phyloP scores from a whole-genome alignment of 2,113 vertebrate species.

The Chamaea fasciata region DNA sequence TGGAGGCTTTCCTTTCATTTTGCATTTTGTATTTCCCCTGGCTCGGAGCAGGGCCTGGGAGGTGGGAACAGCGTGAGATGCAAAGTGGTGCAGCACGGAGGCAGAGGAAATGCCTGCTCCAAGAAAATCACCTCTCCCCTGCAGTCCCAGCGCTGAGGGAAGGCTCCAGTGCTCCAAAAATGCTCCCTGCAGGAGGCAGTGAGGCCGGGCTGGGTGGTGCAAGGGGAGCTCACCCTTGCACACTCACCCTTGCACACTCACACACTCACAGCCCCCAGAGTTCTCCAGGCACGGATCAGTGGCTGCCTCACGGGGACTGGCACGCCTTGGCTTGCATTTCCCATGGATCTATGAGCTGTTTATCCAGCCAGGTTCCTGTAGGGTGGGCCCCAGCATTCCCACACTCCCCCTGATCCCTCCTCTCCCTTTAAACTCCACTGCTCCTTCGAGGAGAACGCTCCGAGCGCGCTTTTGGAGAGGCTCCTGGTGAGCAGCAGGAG shows the following conservation, averaged over 20 bases:
- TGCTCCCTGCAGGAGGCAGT: neutral
- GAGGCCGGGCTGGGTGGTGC: neutral
- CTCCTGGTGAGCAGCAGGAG: neutral
- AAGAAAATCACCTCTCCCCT: neutral
- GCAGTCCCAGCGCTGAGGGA: neutral
- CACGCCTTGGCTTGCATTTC: neutral
- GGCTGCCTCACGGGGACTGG: neutral
- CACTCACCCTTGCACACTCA: too few relatives aligned
- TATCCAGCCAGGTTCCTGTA: neutral
- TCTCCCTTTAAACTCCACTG: neutral
- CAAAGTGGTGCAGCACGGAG: neutral
- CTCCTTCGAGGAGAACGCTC: neutral
- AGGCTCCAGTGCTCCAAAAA: neutral
- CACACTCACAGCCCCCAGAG: neutral
- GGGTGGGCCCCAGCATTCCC: neutral
- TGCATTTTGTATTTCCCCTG: conserved; percentile 4
- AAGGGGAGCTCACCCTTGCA: neutral
- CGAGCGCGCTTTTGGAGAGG: neutral
- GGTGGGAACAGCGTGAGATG: neutral
- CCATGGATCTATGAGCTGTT: neutral
- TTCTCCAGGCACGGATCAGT: neutral
- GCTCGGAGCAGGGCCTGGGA: neutral
- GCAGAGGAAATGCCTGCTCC: neutral
- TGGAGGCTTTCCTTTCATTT: neutral
- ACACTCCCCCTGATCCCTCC: neutral